These are phyloP conservation scores for Gorsachius magnificus DNA, from an alignment of 2,797 vertebrate genomes.

Conservation along the genomic window DNA sequence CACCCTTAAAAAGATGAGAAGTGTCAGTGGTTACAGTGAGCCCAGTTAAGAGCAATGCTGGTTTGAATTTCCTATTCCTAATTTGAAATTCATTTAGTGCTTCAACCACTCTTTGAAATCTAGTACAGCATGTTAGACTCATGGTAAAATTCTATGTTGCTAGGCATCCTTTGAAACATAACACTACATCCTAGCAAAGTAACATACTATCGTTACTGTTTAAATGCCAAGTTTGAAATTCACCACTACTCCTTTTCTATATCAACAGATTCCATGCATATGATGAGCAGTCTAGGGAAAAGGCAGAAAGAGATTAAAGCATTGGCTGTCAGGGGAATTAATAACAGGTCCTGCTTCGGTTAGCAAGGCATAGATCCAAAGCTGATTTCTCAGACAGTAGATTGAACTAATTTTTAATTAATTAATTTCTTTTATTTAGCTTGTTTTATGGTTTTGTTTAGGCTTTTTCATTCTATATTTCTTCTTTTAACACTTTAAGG, in stretches of 20 bases:
- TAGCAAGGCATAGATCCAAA: slow-evolving; percentile 16
- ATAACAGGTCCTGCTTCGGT: slow-evolving; percentile 31
- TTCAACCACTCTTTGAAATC: slow-evolving; percentile 54
- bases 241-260: neutral
- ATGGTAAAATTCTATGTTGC: slow-evolving; percentile 29
- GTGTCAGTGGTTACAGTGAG: neutral
- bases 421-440: neutral
- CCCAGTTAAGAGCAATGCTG: neutral
- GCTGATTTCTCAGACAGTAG: neutral
- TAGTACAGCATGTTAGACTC: slow-evolving; percentile 5
- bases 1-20: neutral
- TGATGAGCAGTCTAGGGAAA: slow-evolving; percentile 35
- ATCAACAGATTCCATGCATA: slow-evolving; percentile 43
- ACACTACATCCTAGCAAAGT: slow-evolving; percentile 13
- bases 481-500: neutral
- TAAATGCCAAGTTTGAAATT: slow-evolving; percentile 34
- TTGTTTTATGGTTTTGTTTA: neutral
- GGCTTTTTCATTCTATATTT: neutral
- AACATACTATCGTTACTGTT: slow-evolving; percentile 36
- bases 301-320: slow-evolving; percentile 58
- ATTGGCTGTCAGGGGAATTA: slow-evolving; percentile 1
- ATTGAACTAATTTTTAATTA: neutral
- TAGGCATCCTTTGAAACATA: slow-evolving; percentile 53
- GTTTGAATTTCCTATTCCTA: slow-evolving; percentile 41
- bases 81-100: slow-evolving; percentile 56